phyloP scores from a whole-genome alignment of 2,797 vertebrate species.

The Dryobates pubescens region DNA sequence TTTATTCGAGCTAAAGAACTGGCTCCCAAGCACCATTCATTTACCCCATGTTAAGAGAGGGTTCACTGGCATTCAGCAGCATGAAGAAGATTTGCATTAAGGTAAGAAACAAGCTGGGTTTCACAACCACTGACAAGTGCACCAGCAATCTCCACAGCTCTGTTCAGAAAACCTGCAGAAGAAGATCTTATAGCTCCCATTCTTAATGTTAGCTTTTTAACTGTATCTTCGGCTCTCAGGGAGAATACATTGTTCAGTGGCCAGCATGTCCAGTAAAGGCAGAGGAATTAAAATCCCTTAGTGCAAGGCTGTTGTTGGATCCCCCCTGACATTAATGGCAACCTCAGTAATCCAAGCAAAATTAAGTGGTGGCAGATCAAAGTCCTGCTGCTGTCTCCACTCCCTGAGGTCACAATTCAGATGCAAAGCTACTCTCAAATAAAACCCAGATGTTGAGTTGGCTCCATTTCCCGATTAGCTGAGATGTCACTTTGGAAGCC shows the following conservation, averaged over 20 bases:
- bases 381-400: conserved; percentile 8
- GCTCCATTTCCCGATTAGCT: conserved; percentile 58
- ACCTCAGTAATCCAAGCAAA: conserved; percentile 34
- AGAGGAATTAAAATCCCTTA: conserved; percentile 10
- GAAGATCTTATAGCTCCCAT: background rate
- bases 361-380: conserved; percentile 48
- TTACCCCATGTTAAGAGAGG: background rate
- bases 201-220: background rate
- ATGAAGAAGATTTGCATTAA: background rate
- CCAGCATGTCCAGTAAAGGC: background rate
- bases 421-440: conserved; percentile 49
- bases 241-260: background rate
- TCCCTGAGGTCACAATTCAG: conserved; percentile 44
- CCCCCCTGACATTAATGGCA: background rate
- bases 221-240: background rate
- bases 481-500: conserved; percentile 30
- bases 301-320: background rate
- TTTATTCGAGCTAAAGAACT: background rate
- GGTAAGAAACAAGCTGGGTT: background rate
- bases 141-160: background rate
- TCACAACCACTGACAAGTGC: background rate
- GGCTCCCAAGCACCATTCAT: background rate
- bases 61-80: background rate
- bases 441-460: conserved; percentile 57
- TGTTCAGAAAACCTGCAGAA: background rate